Base-by-base conservation (phyloP, 1,140 invertebrate genomes). In the Pentalonia nigronervosa region DNA sequence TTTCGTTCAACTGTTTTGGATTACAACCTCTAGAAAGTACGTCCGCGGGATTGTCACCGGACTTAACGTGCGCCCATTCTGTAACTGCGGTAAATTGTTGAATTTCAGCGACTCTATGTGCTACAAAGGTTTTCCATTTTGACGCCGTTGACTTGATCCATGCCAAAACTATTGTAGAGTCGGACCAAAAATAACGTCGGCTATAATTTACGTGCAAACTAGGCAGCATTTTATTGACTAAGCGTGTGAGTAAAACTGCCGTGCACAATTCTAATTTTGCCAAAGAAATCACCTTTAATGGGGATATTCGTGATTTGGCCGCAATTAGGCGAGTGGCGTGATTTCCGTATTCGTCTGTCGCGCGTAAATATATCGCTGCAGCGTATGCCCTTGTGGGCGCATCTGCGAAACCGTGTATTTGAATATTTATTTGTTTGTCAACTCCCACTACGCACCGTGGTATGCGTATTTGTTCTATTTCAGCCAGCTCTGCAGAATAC, bases 21-120 rank as follows among this genome's bases (percentile, higher is more conserved):
- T 93, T 41, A 30, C 94, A n/a, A 36, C 95, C 95, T 91, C 95
- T 94, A n/a, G 95, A 95, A 30, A 94, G 93, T 7, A 94, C 90
- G 94, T 96, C 96, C 14, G 95, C 95, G 20, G 95, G 95, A 94
- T 96, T 96, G 1, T 95, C 90, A 41, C 93, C 84, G 6, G 95
- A 94, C 25, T 91, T 89, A 0, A 96, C 95, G 94, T 96, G 95
- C 36, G 53, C 25, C 96, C 95, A 96, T 45, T 94, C n/a, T 2
- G 76, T 56, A 1, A 53, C 47, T 20, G 81, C 20, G 20, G 94
- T 93, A 17, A 94, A 45, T 36, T 94, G 94, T 83, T 94, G 94
- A 89, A 96, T 95, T 94, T 95, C 86, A 50, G 93, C 93, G 1
- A 95, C 95, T 81, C 95, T 91, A 93, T 96, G 95, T 0, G 94